Base-by-base conservation (phyloP, 2,888 invertebrate genomes). In the Rhabditoides inermis region DNA sequence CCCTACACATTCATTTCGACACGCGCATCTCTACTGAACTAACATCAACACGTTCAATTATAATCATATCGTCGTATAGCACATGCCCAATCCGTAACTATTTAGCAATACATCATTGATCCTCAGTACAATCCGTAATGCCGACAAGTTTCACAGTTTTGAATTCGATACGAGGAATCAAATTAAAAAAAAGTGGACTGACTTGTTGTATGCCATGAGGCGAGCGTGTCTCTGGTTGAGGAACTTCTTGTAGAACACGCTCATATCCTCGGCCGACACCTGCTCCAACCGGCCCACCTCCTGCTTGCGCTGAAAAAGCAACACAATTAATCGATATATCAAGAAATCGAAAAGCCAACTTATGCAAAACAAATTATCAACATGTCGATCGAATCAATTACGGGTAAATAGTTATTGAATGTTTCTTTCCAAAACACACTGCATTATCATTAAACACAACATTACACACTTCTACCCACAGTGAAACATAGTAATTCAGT, bases 241-340 rank as follows among this genome's bases (percentile, higher is more conserved):
- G 53, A 73, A 73, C 45, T 62, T 53, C 26, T 61, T 56, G 53
- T 73, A 73, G 55, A 73, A 73, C n/a, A 51, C 61, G 40, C 70
- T 69, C 52, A 70, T 45, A 42, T 73, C 72, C 45, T 68, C 63
- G 18, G 73, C 68, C 20, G 71, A 64, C n/a, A 73, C 62, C 12
- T 60, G 59, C 15, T 69, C 65, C 46, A 69, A 26, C 20, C 60
- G 51, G 36, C 70, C 67, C 18, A 72, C 51, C 30, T 61, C 61
- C 42, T 57, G 53, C 41, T 68, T 68, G 36, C 61, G 60, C 67
- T 69, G 46, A 32, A 65, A 64, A n/a, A 25, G n/a, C n/a, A n/a
- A n/a, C n/a, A n/a, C n/a, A 23, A 45, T 27, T 26, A 27, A 50
- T 51, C 26, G 18, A 39, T 18, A 50, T 12, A 20, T 26, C 22